phyloP scores from a whole-genome alignment of 2,888 invertebrate genomes.

The Drosophila peninsularis region DNA sequence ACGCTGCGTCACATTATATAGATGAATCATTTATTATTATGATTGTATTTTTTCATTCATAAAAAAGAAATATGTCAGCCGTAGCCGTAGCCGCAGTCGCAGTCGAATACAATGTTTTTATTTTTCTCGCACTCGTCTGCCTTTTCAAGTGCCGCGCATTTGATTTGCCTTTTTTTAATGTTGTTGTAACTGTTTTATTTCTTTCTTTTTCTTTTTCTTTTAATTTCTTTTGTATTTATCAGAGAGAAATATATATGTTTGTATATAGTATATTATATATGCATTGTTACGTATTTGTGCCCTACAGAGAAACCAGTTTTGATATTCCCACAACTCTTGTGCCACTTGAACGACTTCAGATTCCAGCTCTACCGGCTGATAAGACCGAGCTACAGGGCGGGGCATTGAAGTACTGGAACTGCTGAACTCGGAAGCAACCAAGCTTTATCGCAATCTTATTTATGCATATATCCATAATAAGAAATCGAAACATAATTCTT shows the following conservation, averaged over 20 bases:
- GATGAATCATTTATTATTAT: constrained; percentile 65
- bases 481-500: constrained; percentile 4
- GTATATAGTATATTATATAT: constrained; percentile 24
- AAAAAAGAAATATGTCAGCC: constrained; percentile 64
- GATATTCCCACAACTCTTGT: constrained; percentile 60
- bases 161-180: constrained; percentile 57
- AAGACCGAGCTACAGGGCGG: constrained; percentile 10
- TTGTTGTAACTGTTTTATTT: constrained; percentile 32
- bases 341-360: constrained; percentile 55
- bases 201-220: constrained; percentile 26
- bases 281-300: constrained; percentile 70
- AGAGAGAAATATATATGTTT: constrained; percentile 16
- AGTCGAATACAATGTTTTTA: constrained; percentile 31
- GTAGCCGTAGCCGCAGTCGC: constrained; percentile 15
- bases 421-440: constrained; percentile 31
- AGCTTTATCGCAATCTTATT: constrained; percentile 4
- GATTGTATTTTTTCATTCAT: constrained; percentile 62
- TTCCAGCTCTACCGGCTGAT: constrained; percentile 35
- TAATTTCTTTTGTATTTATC: constrained; percentile 40
- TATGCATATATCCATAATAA: constrained; percentile 2
- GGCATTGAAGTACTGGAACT: not conserved
- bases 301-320: constrained; percentile 72
- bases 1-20: constrained; percentile 64
- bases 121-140: constrained; percentile 23
- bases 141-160: constrained; percentile 69